Evolutionary conservation across 2,888 invertebrate species (phyloP).

Genomic region (Aphodius sticticus): DNA sequence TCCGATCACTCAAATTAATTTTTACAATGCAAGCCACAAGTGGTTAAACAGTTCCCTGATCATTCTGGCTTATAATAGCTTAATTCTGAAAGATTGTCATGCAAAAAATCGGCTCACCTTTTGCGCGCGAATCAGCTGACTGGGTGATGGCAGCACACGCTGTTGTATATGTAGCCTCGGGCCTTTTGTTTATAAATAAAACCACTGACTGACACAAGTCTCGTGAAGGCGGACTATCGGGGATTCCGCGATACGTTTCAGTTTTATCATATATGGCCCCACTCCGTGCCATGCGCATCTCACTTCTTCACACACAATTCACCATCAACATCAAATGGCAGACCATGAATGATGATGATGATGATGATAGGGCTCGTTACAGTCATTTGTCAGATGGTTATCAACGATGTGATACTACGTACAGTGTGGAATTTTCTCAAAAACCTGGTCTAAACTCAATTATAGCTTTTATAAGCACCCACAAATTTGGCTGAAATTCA

Average conservation of each 20-base stretch:
- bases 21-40: too few species aligned
- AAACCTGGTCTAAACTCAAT: too few species aligned
- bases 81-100: background rate
- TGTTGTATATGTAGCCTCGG: background rate
- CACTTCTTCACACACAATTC: background rate
- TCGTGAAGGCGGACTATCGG: conserved; percentile 8
- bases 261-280: conserved; percentile 17
- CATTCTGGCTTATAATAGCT: too few species aligned
- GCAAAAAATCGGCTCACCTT: background rate
- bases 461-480: too few species aligned
- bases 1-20: too few species aligned
- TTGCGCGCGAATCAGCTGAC: background rate
- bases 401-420: too few species aligned
- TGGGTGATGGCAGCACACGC: background rate
- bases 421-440: too few species aligned
- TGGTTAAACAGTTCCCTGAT: too few species aligned
- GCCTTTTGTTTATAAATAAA: background rate
- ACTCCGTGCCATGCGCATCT: conserved; percentile 20
- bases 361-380: background rate
- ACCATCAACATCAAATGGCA: conserved; percentile 1
- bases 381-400: too few species aligned
- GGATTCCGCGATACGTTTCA: conserved; percentile 9
- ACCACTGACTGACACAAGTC: conserved; percentile 15
- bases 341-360: background rate
- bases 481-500: too few species aligned